These are phyloP conservation scores for Andrena hattorfiana DNA, from an alignment of 2,888 invertebrate genomes.

Conservation along the genomic window DNA sequence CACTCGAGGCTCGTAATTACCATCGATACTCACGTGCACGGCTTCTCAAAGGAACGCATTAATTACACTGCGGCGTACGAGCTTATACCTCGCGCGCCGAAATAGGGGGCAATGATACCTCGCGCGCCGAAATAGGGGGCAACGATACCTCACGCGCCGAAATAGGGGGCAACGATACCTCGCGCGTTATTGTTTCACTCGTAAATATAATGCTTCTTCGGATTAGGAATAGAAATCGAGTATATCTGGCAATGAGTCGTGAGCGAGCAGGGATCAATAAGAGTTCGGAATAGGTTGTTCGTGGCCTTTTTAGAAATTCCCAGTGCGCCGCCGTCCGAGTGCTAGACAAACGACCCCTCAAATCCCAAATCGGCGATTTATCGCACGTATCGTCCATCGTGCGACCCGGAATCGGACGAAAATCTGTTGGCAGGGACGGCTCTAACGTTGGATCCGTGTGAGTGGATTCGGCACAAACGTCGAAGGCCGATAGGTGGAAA, in stretches of 20 bases:
- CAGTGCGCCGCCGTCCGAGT: not conserved
- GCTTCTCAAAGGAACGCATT: conserved; percentile 22
- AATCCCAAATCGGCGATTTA: conserved; percentile 46
- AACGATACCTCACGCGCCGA: not conserved
- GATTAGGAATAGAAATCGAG: not conserved
- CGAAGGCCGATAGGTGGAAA: conserved; percentile 58
- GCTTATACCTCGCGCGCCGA: not conserved
- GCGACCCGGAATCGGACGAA: conserved; percentile 50
- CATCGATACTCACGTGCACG: conserved; percentile 15
- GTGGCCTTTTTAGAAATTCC: conserved; percentile 41
- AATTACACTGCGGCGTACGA: conserved; percentile 6
- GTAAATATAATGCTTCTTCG: not conserved
- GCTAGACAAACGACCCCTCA: conserved; percentile 12
- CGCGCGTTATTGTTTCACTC: not conserved
- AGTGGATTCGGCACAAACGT: conserved; percentile 48
- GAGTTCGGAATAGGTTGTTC: conserved; percentile 5
- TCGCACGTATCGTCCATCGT: conserved; percentile 32
- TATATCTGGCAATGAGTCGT: not conserved
- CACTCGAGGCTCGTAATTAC: conserved; percentile 24
- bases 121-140: not conserved
- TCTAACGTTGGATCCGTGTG: conserved; percentile 46
- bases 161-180: not conserved
- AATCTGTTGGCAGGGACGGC: conserved; percentile 38
- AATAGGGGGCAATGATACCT: not conserved
- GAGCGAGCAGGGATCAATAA: not conserved